Evolutionary conservation across 2,888 invertebrate species (phyloP).

Genomic region (Malthinus seriepunctatus): DNA sequence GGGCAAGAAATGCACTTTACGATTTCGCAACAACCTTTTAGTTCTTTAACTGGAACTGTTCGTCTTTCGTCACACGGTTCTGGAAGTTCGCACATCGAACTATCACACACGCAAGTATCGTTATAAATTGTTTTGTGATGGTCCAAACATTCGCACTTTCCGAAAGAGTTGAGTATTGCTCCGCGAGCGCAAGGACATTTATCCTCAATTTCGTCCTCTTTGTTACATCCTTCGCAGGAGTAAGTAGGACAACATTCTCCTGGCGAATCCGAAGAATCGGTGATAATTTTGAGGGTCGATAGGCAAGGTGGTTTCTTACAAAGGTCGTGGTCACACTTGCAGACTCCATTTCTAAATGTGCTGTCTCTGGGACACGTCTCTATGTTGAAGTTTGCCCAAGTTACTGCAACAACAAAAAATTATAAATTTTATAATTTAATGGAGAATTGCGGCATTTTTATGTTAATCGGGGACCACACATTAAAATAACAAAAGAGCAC

Average conservation of each 20-base stretch:
- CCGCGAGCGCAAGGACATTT: constrained; percentile 45
- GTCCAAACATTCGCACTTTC: constrained; percentile 44
- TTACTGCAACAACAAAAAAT: constrained; percentile 35
- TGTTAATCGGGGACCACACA: constrained; percentile 3
- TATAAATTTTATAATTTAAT: not conserved
- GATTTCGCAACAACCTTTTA: constrained; percentile 43
- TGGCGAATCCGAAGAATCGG: constrained; percentile 40
- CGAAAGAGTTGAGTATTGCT: constrained; percentile 40
- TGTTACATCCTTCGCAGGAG: constrained; percentile 44
- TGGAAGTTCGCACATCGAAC: constrained; percentile 42
- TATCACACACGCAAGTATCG: constrained; percentile 44
- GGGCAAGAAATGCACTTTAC: constrained; percentile 45
- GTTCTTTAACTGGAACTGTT: constrained; percentile 41
- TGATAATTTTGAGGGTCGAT: constrained; percentile 31
- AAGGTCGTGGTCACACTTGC: constrained; percentile 42
- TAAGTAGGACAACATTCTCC: constrained; percentile 47
- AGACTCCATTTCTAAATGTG: constrained; percentile 36
- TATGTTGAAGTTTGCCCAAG: constrained; percentile 27
- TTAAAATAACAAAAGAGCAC: constrained; percentile 3
- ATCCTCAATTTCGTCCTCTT: constrained; percentile 40
- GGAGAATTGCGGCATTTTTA: not conserved
- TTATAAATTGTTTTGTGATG: constrained; percentile 41
- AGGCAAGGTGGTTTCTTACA: constrained; percentile 44
- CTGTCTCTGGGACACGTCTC: constrained; percentile 44
- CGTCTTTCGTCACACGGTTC: constrained; percentile 41